A percentile compares a stretch with the other conserved stretches of the same genome.
phyloP scores from a whole-genome alignment of 2,888 invertebrate genomes.

The Pseudococcus longispinus region DNA sequence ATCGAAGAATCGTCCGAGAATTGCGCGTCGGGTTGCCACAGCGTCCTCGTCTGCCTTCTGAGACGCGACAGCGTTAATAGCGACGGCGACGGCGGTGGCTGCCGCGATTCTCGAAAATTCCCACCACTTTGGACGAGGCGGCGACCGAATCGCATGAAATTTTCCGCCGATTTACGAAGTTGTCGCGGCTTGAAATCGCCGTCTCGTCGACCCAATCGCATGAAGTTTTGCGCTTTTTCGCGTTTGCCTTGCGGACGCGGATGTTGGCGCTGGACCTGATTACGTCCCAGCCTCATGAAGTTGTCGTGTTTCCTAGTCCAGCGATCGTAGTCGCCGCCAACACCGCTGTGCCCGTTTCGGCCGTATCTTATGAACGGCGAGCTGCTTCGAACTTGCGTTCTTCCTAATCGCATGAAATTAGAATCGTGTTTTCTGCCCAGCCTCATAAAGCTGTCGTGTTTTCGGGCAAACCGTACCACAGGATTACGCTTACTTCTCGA shows the following conservation, averaged over 20 bases:
- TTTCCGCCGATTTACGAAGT: not conserved
- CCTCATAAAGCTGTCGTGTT: slow-evolving; percentile 12
- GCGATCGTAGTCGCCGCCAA: not conserved
- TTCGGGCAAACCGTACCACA: not conserved
- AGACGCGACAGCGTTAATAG: not conserved
- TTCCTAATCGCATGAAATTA: slow-evolving; percentile 67
- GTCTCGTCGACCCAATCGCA: not conserved
- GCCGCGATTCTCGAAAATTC: not conserved
- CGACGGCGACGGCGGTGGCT: not conserved
- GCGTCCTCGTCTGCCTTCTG: not conserved
- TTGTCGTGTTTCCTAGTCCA: not conserved
- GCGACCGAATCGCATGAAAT: not conserved
- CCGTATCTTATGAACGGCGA: not conserved
- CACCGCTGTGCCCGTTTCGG: not conserved
- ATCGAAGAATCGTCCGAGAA: too few species aligned
- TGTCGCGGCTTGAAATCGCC: not conserved
- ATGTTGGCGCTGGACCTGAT: not conserved
- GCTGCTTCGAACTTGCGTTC: slow-evolving; percentile 58
- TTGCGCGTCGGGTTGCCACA: too few species aligned
- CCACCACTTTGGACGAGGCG: not conserved
- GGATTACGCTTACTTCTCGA: not conserved
- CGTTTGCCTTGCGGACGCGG: not conserved
- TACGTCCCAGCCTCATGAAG: slow-evolving; percentile 29
- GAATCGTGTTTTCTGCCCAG: slow-evolving; percentile 62
- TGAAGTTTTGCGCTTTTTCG: not conserved